Evolutionary conservation across 2,797 vertebrate genomes (phyloP), one percentile per base, ranked within the genome.

Genomic region (Hafferia zeledoni): DNA sequence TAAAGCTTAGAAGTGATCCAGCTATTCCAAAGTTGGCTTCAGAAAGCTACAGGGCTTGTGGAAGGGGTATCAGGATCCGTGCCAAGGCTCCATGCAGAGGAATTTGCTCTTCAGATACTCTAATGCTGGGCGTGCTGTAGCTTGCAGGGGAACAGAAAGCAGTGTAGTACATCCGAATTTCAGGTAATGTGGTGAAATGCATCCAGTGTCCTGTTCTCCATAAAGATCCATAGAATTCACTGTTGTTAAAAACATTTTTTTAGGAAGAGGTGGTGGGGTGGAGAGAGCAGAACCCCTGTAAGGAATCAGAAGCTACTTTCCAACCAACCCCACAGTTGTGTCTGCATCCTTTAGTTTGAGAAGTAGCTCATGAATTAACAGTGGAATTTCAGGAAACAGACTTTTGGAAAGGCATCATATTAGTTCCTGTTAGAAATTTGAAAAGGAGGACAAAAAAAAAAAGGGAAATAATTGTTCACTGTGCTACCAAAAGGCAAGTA

Each of bases 1-100:
- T 96, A 99, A 99, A 97, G 98, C 98, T 71, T 99, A 91, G 95
- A 82, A 37, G 87, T 12, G 41, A 67, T 88, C 72, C 72, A 92
- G 18, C 84, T 82, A 3, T 88, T 93, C 94, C 52, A 68, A 27
- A 91, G 76, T 80, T 72, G 52, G 93, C 63, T 88, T 83, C 3
- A 65, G 33, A 89, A 83, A 84, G 59, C 74, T 59, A 9, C 71
- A 74, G 77, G 63, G 94, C 91, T 94, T 33, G 43, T 86, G 90
- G 83, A 93, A 83, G 64, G 71, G 79, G 84, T 79, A 17, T 83
- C 90, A 5, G 81, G 57, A 74, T 69, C 91, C 5, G 43, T 89
- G 74, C 94, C 86, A 50, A 85, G 81, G 82, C 88, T 83, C 70
- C 74, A 15, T 0, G 6, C 78, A 70, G 89, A 90, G 82, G 95